Conservation (phyloP, 1,140 invertebrate species). For the Aethina tumida region DNA sequence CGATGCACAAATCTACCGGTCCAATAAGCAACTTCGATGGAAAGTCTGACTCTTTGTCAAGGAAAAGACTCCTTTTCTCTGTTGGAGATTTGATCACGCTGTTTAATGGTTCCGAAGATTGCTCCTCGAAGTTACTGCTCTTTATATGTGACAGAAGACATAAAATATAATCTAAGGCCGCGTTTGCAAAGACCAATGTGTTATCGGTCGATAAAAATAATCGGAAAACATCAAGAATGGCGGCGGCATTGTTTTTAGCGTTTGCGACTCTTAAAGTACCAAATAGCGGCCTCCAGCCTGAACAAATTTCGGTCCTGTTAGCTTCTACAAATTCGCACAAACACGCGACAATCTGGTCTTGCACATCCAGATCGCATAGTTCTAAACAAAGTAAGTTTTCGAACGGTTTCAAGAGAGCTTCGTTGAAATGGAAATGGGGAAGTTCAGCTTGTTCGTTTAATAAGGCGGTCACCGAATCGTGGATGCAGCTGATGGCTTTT, state of each 20-base stretch:
- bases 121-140: constrained; percentile 37
- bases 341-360: constrained; percentile 84
- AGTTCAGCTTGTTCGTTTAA: constrained; percentile 82
- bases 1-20: constrained; percentile 61
- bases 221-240: constrained; percentile 84
- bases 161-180: constrained; percentile 84
- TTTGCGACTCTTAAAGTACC: constrained; percentile 77
- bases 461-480: constrained; percentile 80
- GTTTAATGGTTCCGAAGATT: constrained; percentile 14
- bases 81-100: constrained; percentile 19
- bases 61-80: constrained; percentile 10
- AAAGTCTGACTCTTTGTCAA: constrained; percentile 18
- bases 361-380: constrained; percentile 79
- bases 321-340: constrained; percentile 93
- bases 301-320: constrained; percentile 81
- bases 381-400: constrained; percentile 89
- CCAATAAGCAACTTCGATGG: constrained; percentile 12
- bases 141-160: constrained; percentile 70
- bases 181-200: constrained; percentile 85
- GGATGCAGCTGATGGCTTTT: constrained; percentile 86
- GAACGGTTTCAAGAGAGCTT: constrained; percentile 88
- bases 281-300: constrained; percentile 88
- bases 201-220: constrained; percentile 89
- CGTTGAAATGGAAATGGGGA: constrained; percentile 91
- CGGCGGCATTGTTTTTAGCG: constrained; percentile 51